Evolutionary conservation across 2,113 vertebrate species (phyloP), one percentile per base, ranked within the genome.

Genomic region (Rhinoderma darwinii): DNA sequence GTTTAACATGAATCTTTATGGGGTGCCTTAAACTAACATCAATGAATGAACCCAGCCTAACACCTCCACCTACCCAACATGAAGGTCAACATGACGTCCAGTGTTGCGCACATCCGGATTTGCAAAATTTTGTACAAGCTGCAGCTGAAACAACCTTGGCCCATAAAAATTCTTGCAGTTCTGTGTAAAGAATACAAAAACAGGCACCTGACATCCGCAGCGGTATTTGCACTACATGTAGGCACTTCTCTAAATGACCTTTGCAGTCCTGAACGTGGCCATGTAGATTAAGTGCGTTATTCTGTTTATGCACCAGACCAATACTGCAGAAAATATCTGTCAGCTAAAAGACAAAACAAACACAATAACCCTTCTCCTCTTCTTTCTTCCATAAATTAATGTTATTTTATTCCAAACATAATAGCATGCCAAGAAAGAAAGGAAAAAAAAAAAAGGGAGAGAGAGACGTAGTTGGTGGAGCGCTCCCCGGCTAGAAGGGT

Each of bases 361-460:
- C 56, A 85, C 41, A 30, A 85, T 72, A 84, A 59, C 73, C 72
- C 83, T 84, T 27, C 25, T 84, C 74, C 41, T 83, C 63, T 44
- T 86, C 39, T 78, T 78, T 70, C 77, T 74, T 82, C 77, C 74
- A 82, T 70, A 86, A 86, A 82, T 82, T 32, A 82, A 82, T 87
- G 63, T 47, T 43, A 74, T 73, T 74, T 35, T 82, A 73, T 82
- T 82, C 56, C 79, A 61, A 75, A 61, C 18, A 73, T 82, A 87
- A 82, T 56, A 74, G 78, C 78, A 80, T 82, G 79, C 44, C 79
- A 82, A 66, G 79, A 66, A 30, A 59, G 76, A 14, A 15, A 54
- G 35, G 18, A 0, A 90, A 89, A 92, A 91, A 91, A 92, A 92
- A 91, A 90, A 92, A 92, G n/a, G 92, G 89, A 70, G 27, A 56